Evolutionary conservation across 1,140 invertebrate species (phyloP), one percentile per base, ranked within the genome.

Genomic region (Bombyx mandarina): DNA sequence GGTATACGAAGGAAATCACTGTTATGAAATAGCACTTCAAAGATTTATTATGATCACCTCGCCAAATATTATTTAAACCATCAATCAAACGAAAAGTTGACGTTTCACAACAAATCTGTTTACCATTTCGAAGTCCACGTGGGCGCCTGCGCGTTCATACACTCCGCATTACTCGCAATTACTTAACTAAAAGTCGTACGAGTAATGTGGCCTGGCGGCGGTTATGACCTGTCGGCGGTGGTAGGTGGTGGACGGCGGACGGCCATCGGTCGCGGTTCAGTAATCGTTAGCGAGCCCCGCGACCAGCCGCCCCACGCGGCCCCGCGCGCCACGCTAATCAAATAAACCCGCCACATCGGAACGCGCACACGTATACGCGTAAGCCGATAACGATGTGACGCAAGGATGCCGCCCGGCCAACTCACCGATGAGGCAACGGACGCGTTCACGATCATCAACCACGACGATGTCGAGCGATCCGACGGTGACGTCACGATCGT

Each of bases 401-500:
- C 58, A 56, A 58, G 26, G 46, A 85, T 85, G 79, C 73, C 81
- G 50, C 75, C 82, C 45, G 69, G 81, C 52, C 68, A 79, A 43
- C 63, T 75, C 47, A 66, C 78, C 7, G 67, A 75, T n/a, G 80
- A 83, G 43, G 77, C 84, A 35, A 61, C 83, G 45, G 73, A 80
- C 54, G 84, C 89, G 10, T 90, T 90, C 69, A 86, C 89, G 66
- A 79, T 90, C 44, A 72, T 89, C 61, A 88, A 88, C 73, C 69
- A 79, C 57, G 88, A 88, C 45, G 65, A 52, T 66, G 22, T 8
- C 26, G 26, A 47, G 45, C 22, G 55, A 54, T 12, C 35, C 49
- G 26, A 35, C 26, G 4, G 26, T 35, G 26, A 35, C 26, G 26
- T 35, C 26, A 12, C 48, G 9, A 22, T 42, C 22, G 55, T 55